Conservation (phyloP, 2,797 vertebrate genomes). For the Neosalanx taihuensis region DNA sequence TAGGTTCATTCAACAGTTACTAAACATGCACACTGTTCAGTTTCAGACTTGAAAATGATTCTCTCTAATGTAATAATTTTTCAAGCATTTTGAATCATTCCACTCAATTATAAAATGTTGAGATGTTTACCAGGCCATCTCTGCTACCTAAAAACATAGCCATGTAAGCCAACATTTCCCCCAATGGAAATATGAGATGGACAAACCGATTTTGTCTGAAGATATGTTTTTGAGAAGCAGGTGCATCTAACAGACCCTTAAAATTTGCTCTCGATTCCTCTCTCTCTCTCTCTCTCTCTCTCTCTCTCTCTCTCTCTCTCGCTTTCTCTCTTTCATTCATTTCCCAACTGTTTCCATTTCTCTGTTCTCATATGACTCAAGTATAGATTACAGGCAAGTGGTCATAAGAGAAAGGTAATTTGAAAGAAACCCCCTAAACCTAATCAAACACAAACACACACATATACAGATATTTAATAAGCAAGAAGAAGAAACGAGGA, state of each 20-base stretch:
- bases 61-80: background rate
- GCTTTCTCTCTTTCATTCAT: background rate
- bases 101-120: background rate
- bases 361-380: no score
- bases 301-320: background rate
- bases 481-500: slow-evolving; percentile 12
- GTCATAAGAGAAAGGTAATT: slow-evolving; percentile 13
- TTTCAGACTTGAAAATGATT: background rate
- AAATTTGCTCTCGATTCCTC: background rate
- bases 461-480: slow-evolving; percentile 15
- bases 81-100: background rate
- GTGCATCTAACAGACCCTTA: slow-evolving; percentile 4
- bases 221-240: slow-evolving; percentile 8
- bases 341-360: no score
- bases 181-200: slow-evolving; percentile 1
- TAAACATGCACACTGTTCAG: no score
- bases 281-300: slow-evolving; percentile 5
- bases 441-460: no score
- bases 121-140: background rate
- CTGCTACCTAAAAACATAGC: no score
- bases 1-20: background rate
- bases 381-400: background rate
- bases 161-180: no score
- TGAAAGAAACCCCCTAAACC: background rate
- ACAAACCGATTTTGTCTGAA: slow-evolving; percentile 21